Evolutionary conservation across 2,113 vertebrate genomes (phyloP).

Genomic region (Hippotragus niger): DNA sequence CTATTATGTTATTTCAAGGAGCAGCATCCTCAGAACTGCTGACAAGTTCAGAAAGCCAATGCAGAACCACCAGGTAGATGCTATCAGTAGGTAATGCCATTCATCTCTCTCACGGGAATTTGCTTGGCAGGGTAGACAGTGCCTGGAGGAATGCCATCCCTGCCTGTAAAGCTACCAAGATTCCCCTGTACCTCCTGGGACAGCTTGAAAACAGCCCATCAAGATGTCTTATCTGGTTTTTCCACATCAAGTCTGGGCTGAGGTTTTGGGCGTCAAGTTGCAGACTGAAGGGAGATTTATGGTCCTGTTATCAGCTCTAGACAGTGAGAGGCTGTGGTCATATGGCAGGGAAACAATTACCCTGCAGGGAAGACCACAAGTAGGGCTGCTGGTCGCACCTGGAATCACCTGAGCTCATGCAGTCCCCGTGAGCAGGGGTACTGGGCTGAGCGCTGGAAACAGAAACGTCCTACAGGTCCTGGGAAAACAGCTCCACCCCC

Average conservation of each 20-base stretch:
- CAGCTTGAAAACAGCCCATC: conserved; percentile 45
- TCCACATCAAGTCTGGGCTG: conserved; percentile 65
- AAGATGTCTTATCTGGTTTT: conserved; percentile 52
- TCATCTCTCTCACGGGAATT: not conserved
- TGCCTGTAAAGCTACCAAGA: not conserved
- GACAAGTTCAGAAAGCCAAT: not conserved
- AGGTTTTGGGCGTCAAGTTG: conserved; percentile 62
- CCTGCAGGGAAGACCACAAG: not conserved
- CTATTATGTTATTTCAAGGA: not conserved
- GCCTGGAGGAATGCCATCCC: not conserved
- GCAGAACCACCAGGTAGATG: not conserved
- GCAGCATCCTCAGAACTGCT: not conserved
- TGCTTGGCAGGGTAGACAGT: not conserved
- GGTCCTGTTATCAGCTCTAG: conserved; percentile 71
- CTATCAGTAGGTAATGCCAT: not conserved
- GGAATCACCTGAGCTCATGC: conserved; percentile 33
- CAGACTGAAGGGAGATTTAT: conserved; percentile 74
- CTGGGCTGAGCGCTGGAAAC: not conserved
- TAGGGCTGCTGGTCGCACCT: not conserved
- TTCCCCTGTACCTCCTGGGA: conserved; percentile 42
- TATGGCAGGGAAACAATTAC: not conserved
- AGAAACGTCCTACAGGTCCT: not conserved
- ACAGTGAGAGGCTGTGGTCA: conserved; percentile 71
- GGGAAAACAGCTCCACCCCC: conserved; percentile 64
- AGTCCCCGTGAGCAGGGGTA: not conserved